Conservation (phyloP, 2,888 invertebrate genomes). For the Tachystola acroxantha region DNA sequence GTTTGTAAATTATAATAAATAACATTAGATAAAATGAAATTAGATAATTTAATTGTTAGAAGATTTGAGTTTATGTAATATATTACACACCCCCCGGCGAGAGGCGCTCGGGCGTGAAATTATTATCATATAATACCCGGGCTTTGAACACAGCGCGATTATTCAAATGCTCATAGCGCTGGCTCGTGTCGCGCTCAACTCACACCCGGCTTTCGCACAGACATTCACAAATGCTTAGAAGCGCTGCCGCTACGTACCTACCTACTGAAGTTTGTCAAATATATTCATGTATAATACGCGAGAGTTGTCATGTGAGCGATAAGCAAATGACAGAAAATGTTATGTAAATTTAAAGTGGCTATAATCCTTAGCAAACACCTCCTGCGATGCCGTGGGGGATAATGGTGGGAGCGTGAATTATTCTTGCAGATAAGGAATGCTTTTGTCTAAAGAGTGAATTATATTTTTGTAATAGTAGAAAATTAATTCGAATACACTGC, state of each 20-base stretch:
- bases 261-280: constrained; percentile 65
- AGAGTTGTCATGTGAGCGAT: constrained; percentile 71
- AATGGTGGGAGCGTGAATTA: constrained; percentile 59
- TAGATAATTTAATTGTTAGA: too few species aligned
- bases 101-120: constrained; percentile 69
- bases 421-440: constrained; percentile 50
- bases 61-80: too few species aligned
- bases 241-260: constrained; percentile 32
- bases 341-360: constrained; percentile 69
- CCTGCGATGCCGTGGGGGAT: constrained; percentile 50
- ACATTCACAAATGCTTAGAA: constrained; percentile 30
- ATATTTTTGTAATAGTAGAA: constrained; percentile 19
- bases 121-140: constrained; percentile 74
- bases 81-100: constrained; percentile 37
- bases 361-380: constrained; percentile 63
- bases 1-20: too few species aligned
- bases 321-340: constrained; percentile 76
- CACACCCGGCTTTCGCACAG: constrained; percentile 15
- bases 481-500: not conserved
- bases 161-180: constrained; percentile 68
- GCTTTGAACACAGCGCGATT: constrained; percentile 63
- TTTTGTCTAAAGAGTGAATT: constrained; percentile 48
- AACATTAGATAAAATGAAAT: too few species aligned
- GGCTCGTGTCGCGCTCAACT: constrained; percentile 13
- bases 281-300: constrained; percentile 69